These are phyloP conservation scores for Amphimallon solstitiale DNA, from an alignment of 2,888 invertebrate genomes.

Conservation along the genomic window DNA sequence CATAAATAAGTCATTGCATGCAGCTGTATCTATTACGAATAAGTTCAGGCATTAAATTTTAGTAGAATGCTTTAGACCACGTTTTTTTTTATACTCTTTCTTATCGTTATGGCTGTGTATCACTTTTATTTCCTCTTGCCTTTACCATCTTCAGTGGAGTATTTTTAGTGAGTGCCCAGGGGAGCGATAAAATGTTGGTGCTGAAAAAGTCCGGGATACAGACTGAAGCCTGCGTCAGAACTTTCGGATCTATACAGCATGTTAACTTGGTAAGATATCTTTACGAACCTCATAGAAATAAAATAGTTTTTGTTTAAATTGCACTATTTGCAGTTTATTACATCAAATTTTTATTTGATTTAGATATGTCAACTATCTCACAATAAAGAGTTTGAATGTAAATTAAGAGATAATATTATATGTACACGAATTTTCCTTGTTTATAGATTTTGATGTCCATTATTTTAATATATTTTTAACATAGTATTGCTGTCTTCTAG, in stretches of 20 bases:
- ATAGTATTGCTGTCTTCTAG: no score
- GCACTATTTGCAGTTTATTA: no score
- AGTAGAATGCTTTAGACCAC: conserved; percentile 21
- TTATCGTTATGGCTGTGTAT: conserved; percentile 25
- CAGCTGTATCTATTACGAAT: neutral
- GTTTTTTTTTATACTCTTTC: conserved; percentile 7
- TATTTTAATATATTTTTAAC: no score
- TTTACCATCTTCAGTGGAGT: conserved; percentile 29
- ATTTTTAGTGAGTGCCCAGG: conserved; percentile 37
- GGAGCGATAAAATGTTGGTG: conserved; percentile 50
- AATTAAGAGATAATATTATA: no score
- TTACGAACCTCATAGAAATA: neutral
- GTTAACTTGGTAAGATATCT: conserved; percentile 37
- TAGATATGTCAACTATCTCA: no score
- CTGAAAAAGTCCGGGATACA: conserved; percentile 54
- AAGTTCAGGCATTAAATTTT: conserved; percentile 7
- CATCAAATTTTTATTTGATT: neutral
- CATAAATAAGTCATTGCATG: neutral
- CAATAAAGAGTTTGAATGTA: no score
- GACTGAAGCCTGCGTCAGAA: conserved; percentile 49
- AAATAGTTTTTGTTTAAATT: no score
- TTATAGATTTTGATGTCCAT: no score
- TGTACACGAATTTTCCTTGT: no score
- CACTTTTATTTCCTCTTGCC: conserved; percentile 14
- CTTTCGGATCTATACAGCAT: conserved; percentile 46